Base-by-base conservation (phyloP, 2,888 invertebrate genomes). In the Elmis aenea region DNA sequence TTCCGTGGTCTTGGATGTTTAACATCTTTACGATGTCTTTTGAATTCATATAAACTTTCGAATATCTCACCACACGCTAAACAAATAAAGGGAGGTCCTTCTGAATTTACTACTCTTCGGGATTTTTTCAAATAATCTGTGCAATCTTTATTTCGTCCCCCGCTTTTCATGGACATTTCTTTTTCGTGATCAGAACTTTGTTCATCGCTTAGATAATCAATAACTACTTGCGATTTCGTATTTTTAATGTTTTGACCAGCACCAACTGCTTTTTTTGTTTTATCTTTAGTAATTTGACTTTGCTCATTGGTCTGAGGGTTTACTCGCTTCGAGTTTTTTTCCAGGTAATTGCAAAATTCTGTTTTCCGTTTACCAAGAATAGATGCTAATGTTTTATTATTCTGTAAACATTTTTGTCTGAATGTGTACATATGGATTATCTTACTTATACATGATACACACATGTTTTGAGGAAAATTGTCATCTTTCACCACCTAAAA, bases 11-110 rank as follows among this genome's bases (percentile, higher is more conserved):
- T 5, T 10, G 9, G 2, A 12, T 30, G 37, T 8, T 37, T 37
- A 5, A 31, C 21, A 10, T 37, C 9, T 15, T 37, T 14, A 15
- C 26, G 22, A 37, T 37, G 37, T 5, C 11, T 23, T 9, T 26
- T 26, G 2, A 37, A 13, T 6, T 32, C 13, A 12, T 14, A 11
- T 9, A n/a, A 22, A 1, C 21, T 12, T 9, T 32, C 22, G 15
- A 21, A 37, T 5, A 20, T 21, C 9, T 27, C 28, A 13, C 21
- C 22, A 9, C 37, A 37, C 5, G 18, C 4, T 5, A 5, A 12
- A 13, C n/a, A 4, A 26, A 26, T 12, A 8, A 3, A 13, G 12
- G 12, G 4, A 12, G 11, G 13, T 26, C 13, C 13, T 26, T 13
- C n/a, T 26, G 5, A 6, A 6, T 5, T 18, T 18, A 5, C 8